Base-by-base conservation (phyloP, 2,888 invertebrate genomes). In the Agapostemon virescens region DNA sequence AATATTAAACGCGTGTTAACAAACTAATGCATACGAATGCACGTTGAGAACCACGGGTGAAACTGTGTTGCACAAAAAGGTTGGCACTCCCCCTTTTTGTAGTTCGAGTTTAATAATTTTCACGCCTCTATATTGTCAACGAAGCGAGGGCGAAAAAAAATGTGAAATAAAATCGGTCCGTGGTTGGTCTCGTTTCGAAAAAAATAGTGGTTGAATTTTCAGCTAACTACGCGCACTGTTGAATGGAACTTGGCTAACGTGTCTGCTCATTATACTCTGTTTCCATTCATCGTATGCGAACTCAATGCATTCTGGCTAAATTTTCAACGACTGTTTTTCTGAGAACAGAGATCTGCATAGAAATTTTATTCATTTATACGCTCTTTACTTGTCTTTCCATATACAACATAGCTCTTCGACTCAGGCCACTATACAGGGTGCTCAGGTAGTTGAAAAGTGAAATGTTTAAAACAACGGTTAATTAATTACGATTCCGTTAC, bases 351-450 rank as follows among this genome's bases (percentile, higher is more conserved):
- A 15, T 9, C 15, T 0, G 55, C 55, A 15, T 15, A 55, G 15
- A 55, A 26, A 55, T 55, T 23, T 26, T 23, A 55, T 55, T 55
- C 55, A 55, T 55, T 55, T 55, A 55, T 26, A 26, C 55, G 55
- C 55, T 26, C 23, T 26, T 13, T 0, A 2, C 26, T 26, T 55
- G 20, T 49, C 2, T 23, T 23, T 0, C 13, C 4, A 5, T 23
- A 26, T 26, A 15, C 6, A 55, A 55, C 52, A 13, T 23, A 11
- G 52, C 15, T 55, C 13, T 55, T 55, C 55, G 26, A 26, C 6
- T 15, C 11, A 0, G 2, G 55, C 23, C 15, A 5, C 4, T 13
- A 13, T 52, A 23, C 52, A 13, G 13, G 4, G 52, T 52, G n/a
- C 23, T 1, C 13, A 1, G 52, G 23, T 23, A 23, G 23, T 13